These are phyloP conservation scores for Paramormyrops kingsleyae DNA, from an alignment of 2,113 vertebrate species.

Conservation along the genomic window DNA sequence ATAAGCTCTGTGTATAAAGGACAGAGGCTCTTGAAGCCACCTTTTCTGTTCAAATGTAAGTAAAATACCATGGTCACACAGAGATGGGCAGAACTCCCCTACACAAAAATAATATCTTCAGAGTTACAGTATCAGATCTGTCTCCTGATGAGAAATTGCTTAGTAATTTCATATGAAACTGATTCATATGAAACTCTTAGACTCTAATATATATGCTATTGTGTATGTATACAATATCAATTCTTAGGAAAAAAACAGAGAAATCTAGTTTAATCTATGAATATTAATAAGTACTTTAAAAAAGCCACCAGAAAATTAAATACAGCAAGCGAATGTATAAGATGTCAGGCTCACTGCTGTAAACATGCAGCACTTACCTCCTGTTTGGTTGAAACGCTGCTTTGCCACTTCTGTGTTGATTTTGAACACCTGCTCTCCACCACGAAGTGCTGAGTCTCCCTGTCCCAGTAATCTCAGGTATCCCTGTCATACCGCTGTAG, in stretches of 20 bases:
- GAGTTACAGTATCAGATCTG: not conserved
- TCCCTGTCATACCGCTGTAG: too few species aligned
- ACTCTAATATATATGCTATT: not conserved
- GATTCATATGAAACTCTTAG: not conserved
- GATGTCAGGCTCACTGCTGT: not conserved
- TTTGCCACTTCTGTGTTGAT: accelerated
- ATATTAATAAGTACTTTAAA: not conserved
- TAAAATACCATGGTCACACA: not conserved
- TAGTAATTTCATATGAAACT: not conserved
- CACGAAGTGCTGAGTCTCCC: accelerated
- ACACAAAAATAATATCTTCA: not conserved
- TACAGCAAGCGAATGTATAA: not conserved
- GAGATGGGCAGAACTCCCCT: not conserved
- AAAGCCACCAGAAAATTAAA: not conserved
- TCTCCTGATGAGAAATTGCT: not conserved
- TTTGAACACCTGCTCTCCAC: accelerated
- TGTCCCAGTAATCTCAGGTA: conserved; percentile 4
- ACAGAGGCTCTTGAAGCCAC: not conserved
- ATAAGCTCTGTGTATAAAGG: not conserved
- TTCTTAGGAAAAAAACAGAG: not conserved
- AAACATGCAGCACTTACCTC: not conserved
- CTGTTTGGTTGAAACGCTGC: conserved; percentile 22
- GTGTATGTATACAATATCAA: not conserved
- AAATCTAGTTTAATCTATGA: not conserved
- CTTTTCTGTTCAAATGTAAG: not conserved